Base-by-base conservation (phyloP, 2,888 invertebrate genomes). In the Drosophila robusta region DNA sequence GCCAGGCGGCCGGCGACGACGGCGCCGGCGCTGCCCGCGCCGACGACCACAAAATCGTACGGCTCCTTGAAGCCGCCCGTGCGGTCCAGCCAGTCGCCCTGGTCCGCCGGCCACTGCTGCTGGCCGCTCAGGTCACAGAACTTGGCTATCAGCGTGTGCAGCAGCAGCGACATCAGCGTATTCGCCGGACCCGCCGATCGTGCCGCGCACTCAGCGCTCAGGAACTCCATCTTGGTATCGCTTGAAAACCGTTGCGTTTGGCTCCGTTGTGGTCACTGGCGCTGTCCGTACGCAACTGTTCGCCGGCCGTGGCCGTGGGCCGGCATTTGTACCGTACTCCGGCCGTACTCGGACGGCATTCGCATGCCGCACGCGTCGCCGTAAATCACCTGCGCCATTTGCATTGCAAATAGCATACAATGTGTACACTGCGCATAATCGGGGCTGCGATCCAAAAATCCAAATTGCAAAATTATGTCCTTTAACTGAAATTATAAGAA, bases 1-100 rank as follows among this genome's bases (percentile, higher is more conserved):
- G 95, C 95, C 54, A 97, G 92, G 0, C 96, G 92, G 51, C 94
- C 95, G 0, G 94, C 95, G 0, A 95, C 85, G 0, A 95, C 94
- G 3, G 94, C 93, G 0, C 95, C 95, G 0, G 95, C 94, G 0
- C 94, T 94, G 1, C 95, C 95, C 1, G 93, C 94, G 0, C 95
- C 95, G 7, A 95, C 91, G 8, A 94, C 92, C 7, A 94, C 90
- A 63, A 94, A 95, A 68, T 94, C 95, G 77, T 94, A 94, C 0
- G 78, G 80, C 16, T 79, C 57, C 36, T 32, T 34, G 7, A 85
- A 89, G 11, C 71, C 74, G 2, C 87, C 84, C 0, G 46, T 24
- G 3, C 54, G 12, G 0, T 78, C 68, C 51, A 91, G 61, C 39
- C 78, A 80, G 8, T 89, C 76, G 0, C 91, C 92, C 56, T 90